phyloP scores from a whole-genome alignment of 2,888 invertebrate species.

The Agrochola macilenta region DNA sequence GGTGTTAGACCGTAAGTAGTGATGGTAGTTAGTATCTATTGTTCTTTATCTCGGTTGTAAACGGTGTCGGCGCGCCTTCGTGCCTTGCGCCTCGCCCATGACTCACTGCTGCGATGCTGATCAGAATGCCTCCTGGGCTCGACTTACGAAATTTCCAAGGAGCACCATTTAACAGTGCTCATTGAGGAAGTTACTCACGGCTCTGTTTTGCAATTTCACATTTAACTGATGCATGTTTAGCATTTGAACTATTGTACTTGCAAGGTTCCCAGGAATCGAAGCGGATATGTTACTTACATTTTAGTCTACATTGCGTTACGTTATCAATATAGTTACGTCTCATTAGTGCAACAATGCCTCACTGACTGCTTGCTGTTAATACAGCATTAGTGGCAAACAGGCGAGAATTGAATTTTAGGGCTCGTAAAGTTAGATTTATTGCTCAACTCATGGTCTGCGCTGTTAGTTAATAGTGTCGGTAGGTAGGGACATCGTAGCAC shows the following conservation, averaged over 20 bases:
- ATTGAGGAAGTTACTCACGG: constrained; percentile 78
- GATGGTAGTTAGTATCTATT: constrained; percentile 53
- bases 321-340: constrained; percentile 39
- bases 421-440: constrained; percentile 57
- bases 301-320: constrained; percentile 13
- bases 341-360: constrained; percentile 49
- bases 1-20: constrained; percentile 25
- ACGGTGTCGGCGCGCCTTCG: constrained; percentile 61
- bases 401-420: constrained; percentile 56
- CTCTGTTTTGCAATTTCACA: constrained; percentile 75
- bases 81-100: constrained; percentile 60
- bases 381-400: constrained; percentile 47
- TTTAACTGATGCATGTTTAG: constrained; percentile 64
- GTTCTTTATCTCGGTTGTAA: constrained; percentile 57
- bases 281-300: constrained; percentile 23
- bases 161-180: constrained; percentile 75
- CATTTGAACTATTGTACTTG: constrained; percentile 58
- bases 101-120: constrained; percentile 74
- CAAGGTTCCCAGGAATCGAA: constrained; percentile 43
- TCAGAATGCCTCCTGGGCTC: constrained; percentile 77
- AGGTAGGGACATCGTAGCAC: neutral
- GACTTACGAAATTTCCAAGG: constrained; percentile 77
- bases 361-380: constrained; percentile 45
- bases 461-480: constrained; percentile 20
- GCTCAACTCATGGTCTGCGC: constrained; percentile 31